Base-by-base conservation (phyloP, 2,113 vertebrate genomes). In the Elephas maximus region DNA sequence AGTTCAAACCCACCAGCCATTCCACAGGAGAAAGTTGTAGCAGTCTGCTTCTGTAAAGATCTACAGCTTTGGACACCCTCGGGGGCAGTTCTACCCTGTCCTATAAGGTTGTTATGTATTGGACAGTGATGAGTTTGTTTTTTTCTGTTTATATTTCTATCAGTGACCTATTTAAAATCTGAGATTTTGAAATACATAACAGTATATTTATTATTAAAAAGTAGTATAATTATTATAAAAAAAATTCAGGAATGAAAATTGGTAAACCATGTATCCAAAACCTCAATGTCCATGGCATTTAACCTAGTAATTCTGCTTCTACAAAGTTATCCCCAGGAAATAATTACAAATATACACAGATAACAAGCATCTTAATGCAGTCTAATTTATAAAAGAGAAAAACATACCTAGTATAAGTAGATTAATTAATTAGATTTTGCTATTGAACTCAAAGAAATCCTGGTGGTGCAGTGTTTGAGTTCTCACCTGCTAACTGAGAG, bases 311-410 rank as follows among this genome's bases (percentile, higher is more conserved):
- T 95, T 95, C 69, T 10, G 82, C 21, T 90, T 92, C 67, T 90
- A 82, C 37, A n/a, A 90, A 87, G 11, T 82, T 94, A 94, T 90
- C 18, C 30, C 51, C 45, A 21, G 69, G 51, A 92, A 89, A 74
- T 78, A 71, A 94, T 78, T 92, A 95, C 21, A 93, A 9, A 89
- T 57, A 90, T 17, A 85, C 12, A 95, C 30, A 89, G 44, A 78
- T 65, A 81, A 21, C 65, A 89, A 82, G n/a, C 8, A 88, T 95
- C 71, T 53, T 63, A 76, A 85, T 81, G 20, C 28, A 88, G 33
- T 37, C 51, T 89, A 48, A 92, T 78, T 86, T 82, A 89, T 82
- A 24, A 91, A 88, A 69, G n/a, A 88, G 63, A 88, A 96, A 96
- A 91, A 84, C 26, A 79, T 0, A 90, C 12, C 9, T 60, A 90